A percentile compares a stretch with the other conserved stretches of the same genome.
Evolutionary conservation across 2,888 invertebrate genomes (phyloP).

Genomic region (Saturnia pavonia): DNA sequence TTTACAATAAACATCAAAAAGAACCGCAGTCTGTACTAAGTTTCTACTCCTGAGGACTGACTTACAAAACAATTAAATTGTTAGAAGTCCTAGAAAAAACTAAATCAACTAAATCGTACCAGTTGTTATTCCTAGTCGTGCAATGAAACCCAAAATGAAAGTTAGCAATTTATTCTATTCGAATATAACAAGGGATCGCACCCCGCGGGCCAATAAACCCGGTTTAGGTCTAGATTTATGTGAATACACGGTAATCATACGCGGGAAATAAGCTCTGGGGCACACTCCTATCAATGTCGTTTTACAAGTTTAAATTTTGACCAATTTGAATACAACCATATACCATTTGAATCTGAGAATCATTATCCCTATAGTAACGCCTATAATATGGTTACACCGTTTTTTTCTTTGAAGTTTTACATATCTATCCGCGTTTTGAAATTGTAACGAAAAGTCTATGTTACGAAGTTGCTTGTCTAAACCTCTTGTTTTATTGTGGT

Average conservation of each 20-base stretch:
- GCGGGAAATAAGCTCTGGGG: constrained; percentile 27
- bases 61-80: background rate
- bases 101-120: background rate
- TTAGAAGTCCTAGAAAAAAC: background rate
- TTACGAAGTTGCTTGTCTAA: too few relatives aligned
- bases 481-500: too few relatives aligned
- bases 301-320: too few relatives aligned
- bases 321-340: too few relatives aligned
- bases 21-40: background rate
- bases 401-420: too few relatives aligned
- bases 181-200: constrained; percentile 15
- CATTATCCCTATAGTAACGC: too few relatives aligned
- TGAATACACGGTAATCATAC: constrained; percentile 48
- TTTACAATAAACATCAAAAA: too few relatives aligned
- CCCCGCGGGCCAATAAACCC: constrained; percentile 31
- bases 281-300: constrained; percentile 27
- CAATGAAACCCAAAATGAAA: constrained; percentile 11
- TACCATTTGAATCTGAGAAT: too few relatives aligned
- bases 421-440: too few relatives aligned
- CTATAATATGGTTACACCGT: too few relatives aligned
- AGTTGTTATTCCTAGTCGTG: background rate
- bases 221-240: constrained; percentile 37
- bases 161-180: constrained; percentile 12
- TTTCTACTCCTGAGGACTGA: background rate
- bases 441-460: too few relatives aligned